Evolutionary conservation across 2,888 invertebrate species (phyloP).

Genomic region (Parascotia fuliginaria): DNA sequence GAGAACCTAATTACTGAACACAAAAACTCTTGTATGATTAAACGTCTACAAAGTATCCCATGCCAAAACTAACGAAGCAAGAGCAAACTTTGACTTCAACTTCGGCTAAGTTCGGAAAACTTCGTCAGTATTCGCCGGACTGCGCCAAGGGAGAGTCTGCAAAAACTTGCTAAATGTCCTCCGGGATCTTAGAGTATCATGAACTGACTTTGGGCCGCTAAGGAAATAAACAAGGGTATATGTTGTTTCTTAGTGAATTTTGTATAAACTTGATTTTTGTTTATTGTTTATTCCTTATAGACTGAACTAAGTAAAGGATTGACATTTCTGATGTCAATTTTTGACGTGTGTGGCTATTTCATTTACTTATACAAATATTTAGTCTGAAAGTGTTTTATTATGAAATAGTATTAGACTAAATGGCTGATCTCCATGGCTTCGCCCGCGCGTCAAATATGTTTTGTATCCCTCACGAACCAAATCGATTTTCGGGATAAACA

Average conservation of each 20-base stretch:
- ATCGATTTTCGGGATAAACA: no score
- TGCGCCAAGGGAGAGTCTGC: slow-evolving; percentile 19
- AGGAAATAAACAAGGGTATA: slow-evolving; percentile 12
- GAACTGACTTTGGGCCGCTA: slow-evolving; percentile 20
- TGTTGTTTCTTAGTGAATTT: slow-evolving; percentile 29
- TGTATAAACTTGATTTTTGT: slow-evolving; percentile 24
- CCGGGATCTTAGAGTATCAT: slow-evolving; percentile 37
- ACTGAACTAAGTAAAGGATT: not conserved
- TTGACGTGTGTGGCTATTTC: no score
- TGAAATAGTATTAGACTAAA: no score
- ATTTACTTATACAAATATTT: no score
- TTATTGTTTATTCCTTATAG: slow-evolving; percentile 8
- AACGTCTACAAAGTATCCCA: slow-evolving; percentile 26
- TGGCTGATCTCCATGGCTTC: no score
- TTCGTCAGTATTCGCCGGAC: slow-evolving; percentile 21
- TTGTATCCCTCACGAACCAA: no score
- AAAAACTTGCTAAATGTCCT: slow-evolving; percentile 46
- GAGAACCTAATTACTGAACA: slow-evolving; percentile 15
- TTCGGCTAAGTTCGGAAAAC: slow-evolving; percentile 30
- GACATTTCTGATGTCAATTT: not conserved
- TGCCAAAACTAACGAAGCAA: slow-evolving; percentile 34
- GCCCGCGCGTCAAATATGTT: no score
- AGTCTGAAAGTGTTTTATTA: no score
- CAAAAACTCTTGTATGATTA: slow-evolving; percentile 16
- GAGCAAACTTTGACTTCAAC: slow-evolving; percentile 34